Base-by-base conservation (phyloP, 2,797 vertebrate species). In the Falco rusticolus region DNA sequence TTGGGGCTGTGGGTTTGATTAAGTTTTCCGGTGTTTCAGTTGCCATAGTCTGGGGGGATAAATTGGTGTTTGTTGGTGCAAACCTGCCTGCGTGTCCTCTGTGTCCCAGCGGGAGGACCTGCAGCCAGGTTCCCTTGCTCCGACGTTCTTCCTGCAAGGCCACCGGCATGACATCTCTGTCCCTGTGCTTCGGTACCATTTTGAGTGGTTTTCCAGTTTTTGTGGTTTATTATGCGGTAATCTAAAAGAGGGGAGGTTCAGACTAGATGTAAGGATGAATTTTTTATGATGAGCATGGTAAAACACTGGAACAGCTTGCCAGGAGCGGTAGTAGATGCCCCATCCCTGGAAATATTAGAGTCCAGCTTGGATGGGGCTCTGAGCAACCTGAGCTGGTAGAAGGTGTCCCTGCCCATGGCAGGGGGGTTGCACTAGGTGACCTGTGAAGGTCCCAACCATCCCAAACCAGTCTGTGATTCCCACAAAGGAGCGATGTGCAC, bases 401-500 rank as follows among this genome's bases (percentile, higher is more conserved):
- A 60, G 31, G 2, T 83, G 59, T 28, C 50, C 29, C 31, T 60
- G 37, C 15, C 15, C 2, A 0, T 6, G 12, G 13, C 59, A 51
- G 15, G 6, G 15, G 15, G 1, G 2, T 7, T 68, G 41, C 50
- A 57, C 14, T 21, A 8, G 34, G 1, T 48, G 82, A 2, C 2
- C 17, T 80, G 69, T 10, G n/a, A 10, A 74, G 12, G 6, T 63
- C 16, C 10, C 14, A 66, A 86, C 54, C 20, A 39, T 16, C 7
- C 37, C 65, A 15, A 45, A 45, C 43, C 43, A 18, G 25, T 54
- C n/a, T 5, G 4, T 33, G 63, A 50, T 77, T 77, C 45, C 34
- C 17, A 8, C 8, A 18, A 26, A 72, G 31, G 8, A 5, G 29
- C 7, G 13, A 34, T 5, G 4, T 1, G 0, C 1, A 9, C 6